Evolutionary conservation across 2,888 invertebrate species (phyloP).

Genomic region (Xanthorhoe spadicearia): DNA sequence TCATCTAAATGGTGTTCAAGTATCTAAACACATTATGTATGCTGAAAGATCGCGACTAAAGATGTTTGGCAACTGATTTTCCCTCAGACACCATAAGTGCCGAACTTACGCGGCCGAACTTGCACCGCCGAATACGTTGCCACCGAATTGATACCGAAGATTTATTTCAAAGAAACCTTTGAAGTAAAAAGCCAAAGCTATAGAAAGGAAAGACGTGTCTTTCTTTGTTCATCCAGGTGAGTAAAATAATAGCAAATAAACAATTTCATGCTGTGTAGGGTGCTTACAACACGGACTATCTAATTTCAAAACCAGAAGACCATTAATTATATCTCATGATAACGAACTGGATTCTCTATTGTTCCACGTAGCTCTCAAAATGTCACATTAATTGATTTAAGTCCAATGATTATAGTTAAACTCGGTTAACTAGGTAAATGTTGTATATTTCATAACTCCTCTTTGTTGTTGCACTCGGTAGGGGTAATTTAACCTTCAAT

Average conservation of each 20-base stretch:
- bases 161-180: no score
- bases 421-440: constrained; percentile 25
- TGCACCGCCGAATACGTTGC: no score
- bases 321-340: constrained; percentile 63
- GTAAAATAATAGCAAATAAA: not conserved
- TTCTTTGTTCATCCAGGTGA: not conserved
- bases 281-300: constrained; percentile 39
- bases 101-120: no score
- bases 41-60: no score
- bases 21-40: no score
- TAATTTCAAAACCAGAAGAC: constrained; percentile 55
- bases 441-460: constrained; percentile 10
- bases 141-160: no score
- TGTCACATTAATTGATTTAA: constrained; percentile 60
- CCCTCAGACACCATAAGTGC: no score
- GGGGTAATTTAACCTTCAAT: not conserved
- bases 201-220: no score
- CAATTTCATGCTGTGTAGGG: constrained; percentile 18
- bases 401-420: constrained; percentile 27
- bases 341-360: constrained; percentile 57
- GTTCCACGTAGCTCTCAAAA: constrained; percentile 54
- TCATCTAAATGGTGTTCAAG: no score
- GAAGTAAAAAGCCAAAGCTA: no score
- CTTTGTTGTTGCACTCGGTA: not conserved
- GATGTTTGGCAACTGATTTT: no score